phyloP scores from a whole-genome alignment of 2,113 vertebrate genomes.

The Acinonyx jubatus region DNA sequence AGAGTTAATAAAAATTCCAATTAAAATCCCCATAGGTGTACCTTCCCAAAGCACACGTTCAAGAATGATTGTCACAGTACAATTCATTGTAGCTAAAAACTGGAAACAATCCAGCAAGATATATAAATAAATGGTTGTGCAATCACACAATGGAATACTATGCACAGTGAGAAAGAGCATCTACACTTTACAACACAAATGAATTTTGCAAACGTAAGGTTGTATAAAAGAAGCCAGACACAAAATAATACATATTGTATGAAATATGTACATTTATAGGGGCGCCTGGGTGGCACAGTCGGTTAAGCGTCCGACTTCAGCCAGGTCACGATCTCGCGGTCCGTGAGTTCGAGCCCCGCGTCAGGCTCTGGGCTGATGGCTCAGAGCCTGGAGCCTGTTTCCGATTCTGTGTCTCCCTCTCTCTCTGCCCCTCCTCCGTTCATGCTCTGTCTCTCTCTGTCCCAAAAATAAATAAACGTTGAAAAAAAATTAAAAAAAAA shows the following conservation, averaged over 20 bases:
- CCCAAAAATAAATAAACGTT: too few relatives aligned
- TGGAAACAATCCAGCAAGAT: neutral
- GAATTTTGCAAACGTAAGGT: neutral
- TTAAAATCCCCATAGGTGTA: neutral
- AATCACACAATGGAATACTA: neutral
- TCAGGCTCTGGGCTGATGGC: too few relatives aligned
- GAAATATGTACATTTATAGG: neutral
- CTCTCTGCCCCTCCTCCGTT: too few relatives aligned
- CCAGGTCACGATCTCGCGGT: too few relatives aligned
- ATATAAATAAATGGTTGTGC: neutral
- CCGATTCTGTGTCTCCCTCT: too few relatives aligned
- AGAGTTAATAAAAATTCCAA: neutral
- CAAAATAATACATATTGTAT: too few relatives aligned
- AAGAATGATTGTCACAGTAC: neutral
- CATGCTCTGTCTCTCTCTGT: too few relatives aligned
- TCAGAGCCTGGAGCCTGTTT: too few relatives aligned
- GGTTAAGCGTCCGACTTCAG: too few relatives aligned
- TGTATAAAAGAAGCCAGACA: neutral
- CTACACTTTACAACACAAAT: neutral
- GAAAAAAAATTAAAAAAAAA: too few relatives aligned
- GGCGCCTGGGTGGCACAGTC: too few relatives aligned
- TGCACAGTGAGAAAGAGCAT: neutral
- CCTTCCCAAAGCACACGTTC: neutral
- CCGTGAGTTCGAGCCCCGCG: too few relatives aligned
- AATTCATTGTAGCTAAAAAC: neutral